A percentile compares a stretch with the other conserved stretches of the same genome.
These are phyloP conservation scores for Corythornis cristatus DNA, from an alignment of 2,113 vertebrate genomes.

Conservation along the genomic window DNA sequence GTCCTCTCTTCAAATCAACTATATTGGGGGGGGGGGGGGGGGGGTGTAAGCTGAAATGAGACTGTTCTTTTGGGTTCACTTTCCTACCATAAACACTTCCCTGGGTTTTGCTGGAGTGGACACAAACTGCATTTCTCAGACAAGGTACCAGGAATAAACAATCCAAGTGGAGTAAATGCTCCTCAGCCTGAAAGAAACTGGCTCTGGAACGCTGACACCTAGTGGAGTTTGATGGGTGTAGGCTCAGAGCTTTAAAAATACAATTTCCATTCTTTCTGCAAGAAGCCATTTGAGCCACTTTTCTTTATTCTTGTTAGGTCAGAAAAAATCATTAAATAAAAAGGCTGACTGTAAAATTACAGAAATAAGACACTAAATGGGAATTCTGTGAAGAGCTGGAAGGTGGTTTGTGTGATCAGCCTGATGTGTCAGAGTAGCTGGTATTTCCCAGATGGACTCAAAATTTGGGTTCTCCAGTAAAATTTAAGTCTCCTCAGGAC, in stretches of 20 bases:
- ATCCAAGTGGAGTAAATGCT: background rate
- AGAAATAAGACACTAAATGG: background rate
- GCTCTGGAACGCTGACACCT: slow-evolving; percentile 14
- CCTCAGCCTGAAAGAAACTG: background rate
- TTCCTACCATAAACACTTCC: background rate
- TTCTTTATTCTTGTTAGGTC: background rate
- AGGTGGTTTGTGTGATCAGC: background rate
- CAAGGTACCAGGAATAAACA: background rate
- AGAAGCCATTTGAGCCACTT: background rate
- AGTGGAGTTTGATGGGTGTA: slow-evolving; percentile 3
- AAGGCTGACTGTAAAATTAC: background rate
- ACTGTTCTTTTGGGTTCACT: slow-evolving; percentile 58
- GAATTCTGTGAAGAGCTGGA: background rate
- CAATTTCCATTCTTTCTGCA: background rate
- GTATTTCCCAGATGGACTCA: background rate
- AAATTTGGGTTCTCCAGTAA: background rate
- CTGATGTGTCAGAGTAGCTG: background rate
- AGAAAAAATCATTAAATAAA: background rate
- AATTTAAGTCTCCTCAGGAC: background rate
- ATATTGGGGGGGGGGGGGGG: background rate
- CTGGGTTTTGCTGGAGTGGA: background rate
- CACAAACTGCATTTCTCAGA: background rate
- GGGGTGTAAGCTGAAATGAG: background rate
- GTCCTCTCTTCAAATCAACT: background rate
- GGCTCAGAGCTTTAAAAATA: background rate